phyloP scores from a whole-genome alignment of 2,888 invertebrate species.

The Idaea biselata region DNA sequence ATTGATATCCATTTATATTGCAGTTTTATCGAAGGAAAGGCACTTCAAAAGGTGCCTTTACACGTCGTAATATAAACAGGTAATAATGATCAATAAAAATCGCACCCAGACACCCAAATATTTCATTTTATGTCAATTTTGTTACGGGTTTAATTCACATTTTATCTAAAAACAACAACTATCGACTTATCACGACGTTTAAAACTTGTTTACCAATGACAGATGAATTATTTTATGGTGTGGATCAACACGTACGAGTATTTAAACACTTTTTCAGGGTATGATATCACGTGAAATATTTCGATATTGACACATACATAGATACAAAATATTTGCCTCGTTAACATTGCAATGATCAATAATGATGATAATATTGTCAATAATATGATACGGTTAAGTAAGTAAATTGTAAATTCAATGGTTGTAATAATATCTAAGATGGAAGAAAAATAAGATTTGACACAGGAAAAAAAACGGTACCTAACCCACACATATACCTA shows the following conservation, averaged over 20 bases:
- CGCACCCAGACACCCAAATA: not conserved
- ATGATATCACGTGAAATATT: slow-evolving; percentile 9
- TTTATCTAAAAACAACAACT: not conserved
- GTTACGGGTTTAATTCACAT: not conserved
- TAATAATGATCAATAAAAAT: not conserved
- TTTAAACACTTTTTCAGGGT: slow-evolving; percentile 1
- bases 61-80: not conserved
- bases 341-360: no score
- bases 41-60: not conserved
- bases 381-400: no score
- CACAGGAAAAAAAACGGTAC: not conserved
- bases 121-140: not conserved
- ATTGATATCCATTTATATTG: not conserved
- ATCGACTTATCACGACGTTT: not conserved
- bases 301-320: slow-evolving; percentile 11
- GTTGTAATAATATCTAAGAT: not conserved
- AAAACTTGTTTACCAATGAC: not conserved
- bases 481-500: not conserved
- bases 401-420: not conserved
- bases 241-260: not conserved
- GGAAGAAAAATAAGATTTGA: not conserved
- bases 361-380: no score
- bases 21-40: not conserved
- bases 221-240: not conserved
- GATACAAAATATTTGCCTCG: no score